Conservation (phyloP, 53 echinoderm and acorn worm genomes). For the Temnopleurus reevesii region DNA sequence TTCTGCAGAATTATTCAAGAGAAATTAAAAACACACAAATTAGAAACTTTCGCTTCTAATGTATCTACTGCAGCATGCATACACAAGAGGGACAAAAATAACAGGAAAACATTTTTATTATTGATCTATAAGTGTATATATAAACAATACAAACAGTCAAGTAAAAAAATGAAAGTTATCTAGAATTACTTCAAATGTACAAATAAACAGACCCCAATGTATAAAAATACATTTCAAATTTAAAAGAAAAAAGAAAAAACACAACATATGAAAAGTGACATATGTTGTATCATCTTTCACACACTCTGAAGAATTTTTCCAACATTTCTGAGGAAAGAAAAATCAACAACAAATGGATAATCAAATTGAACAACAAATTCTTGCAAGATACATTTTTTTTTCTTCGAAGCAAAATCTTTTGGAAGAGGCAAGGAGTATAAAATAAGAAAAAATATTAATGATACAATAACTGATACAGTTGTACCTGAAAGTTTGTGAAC, state of each 20-base stretch:
- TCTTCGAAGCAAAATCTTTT: neutral
- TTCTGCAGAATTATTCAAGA: neutral
- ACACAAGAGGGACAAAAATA: constrained; percentile 17
- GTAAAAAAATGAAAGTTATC: constrained; percentile 33
- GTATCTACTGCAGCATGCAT: constrained; percentile 45
- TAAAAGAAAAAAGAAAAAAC: constrained; percentile 2
- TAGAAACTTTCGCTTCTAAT: neutral
- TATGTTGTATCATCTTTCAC: constrained; percentile 42
- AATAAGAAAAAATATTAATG: constrained; percentile 11
- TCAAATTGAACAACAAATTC: neutral
- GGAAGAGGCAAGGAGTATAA: constrained; percentile 46
- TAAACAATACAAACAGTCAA: constrained; percentile 1
- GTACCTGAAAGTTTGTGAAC: too few species aligned
- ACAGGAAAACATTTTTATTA: neutral
- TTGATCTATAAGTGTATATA: neutral
- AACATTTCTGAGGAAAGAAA: neutral
- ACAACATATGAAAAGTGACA: constrained; percentile 41
- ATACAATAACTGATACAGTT: constrained; percentile 38
- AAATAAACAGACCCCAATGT: constrained; percentile 36
- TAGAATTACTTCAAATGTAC: constrained; percentile 39
- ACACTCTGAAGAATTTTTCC: constrained; percentile 39
- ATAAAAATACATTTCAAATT: constrained; percentile 51
- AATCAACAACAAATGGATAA: neutral
- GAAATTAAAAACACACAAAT: neutral
- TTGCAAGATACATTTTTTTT: constrained; percentile 33